These are phyloP conservation scores for Oedothorax gibbosus DNA, from an alignment of 1,140 invertebrate species.

Conservation along the genomic window DNA sequence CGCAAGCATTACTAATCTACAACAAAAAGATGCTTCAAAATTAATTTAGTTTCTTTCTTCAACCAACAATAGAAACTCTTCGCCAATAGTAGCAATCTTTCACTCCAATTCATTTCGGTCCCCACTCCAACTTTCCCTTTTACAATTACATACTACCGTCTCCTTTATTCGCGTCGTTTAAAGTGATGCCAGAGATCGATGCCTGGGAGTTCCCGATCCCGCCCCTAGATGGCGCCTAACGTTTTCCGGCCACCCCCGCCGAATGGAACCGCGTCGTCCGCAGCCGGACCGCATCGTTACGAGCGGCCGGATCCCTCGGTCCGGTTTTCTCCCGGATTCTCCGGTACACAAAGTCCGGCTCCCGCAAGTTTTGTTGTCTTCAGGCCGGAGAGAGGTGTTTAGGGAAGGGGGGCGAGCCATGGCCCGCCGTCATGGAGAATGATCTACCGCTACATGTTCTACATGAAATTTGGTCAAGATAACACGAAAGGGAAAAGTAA, in stretches of 20 bases:
- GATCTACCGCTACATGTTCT: slow-evolving; percentile 62
- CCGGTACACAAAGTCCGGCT: not conserved
- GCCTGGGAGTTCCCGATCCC: not conserved
- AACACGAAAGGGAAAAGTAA: slow-evolving; percentile 59
- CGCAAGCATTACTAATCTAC: too few relatives aligned
- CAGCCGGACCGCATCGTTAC: slow-evolving; percentile 2
- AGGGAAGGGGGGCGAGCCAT: slow-evolving; percentile 44
- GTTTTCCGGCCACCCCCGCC: not conserved
- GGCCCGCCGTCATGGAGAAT: slow-evolving; percentile 55
- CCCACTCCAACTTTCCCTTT: not conserved
- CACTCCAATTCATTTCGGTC: too few relatives aligned
- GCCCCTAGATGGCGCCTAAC: slow-evolving; percentile 2
- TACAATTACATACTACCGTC: not conserved
- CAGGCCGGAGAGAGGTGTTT: slow-evolving; percentile 9
- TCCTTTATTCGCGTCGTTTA: not conserved
- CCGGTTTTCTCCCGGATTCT: not conserved
- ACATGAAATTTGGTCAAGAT: slow-evolving; percentile 58
- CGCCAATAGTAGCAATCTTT: too few relatives aligned
- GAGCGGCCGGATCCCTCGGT: not conserved
- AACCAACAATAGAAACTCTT: too few relatives aligned
- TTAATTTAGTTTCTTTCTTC: too few relatives aligned
- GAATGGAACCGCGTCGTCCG: slow-evolving; percentile 4
- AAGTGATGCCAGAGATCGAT: not conserved
- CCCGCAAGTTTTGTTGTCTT: not conserved
- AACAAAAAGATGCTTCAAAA: too few relatives aligned